phyloP scores from a whole-genome alignment of 2,888 invertebrate genomes.

The Allacma fusca region DNA sequence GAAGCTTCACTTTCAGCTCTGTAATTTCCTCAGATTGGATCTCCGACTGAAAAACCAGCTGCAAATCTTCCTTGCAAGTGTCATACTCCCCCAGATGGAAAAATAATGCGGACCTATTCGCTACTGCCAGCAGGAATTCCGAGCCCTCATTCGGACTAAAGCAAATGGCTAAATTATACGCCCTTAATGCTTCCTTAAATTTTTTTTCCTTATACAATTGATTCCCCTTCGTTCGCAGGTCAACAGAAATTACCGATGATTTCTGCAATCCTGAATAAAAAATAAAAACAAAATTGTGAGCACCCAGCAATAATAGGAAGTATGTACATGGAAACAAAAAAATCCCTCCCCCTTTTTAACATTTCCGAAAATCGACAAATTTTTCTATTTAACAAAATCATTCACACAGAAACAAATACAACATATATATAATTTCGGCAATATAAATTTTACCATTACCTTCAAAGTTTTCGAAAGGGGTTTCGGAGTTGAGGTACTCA shows the following conservation, averaged over 20 bases:
- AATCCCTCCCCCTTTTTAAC: no score
- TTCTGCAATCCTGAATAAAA: slow-evolving; percentile 22
- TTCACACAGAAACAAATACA: no score
- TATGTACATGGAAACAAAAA: no score
- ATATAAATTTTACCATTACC: no score
- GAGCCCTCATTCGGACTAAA: slow-evolving; percentile 44
- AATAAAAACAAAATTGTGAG: no score
- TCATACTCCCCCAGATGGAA: slow-evolving; percentile 37
- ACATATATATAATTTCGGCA: no score
- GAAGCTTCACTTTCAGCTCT: slow-evolving; percentile 32
- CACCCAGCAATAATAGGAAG: no score
- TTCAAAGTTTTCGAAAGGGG: no score
- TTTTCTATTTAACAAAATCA: no score
- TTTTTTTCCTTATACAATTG: slow-evolving; percentile 48
- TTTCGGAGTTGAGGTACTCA: no score
- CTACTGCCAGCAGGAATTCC: slow-evolving; percentile 42
- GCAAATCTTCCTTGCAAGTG: slow-evolving; percentile 44
- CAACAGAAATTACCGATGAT: slow-evolving; percentile 31
- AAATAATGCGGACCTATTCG: slow-evolving; percentile 52
- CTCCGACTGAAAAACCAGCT: slow-evolving; percentile 29
- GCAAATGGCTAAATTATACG: slow-evolving; percentile 52
- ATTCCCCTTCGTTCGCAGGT: slow-evolving; percentile 49
- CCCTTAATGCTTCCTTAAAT: slow-evolving; percentile 45
- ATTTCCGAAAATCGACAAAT: no score
- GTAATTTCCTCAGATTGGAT: slow-evolving; percentile 11